Evolutionary conservation across 2,888 invertebrate species (phyloP), one percentile per base, ranked within the genome.

Genomic region (Athrips mouffetella): DNA sequence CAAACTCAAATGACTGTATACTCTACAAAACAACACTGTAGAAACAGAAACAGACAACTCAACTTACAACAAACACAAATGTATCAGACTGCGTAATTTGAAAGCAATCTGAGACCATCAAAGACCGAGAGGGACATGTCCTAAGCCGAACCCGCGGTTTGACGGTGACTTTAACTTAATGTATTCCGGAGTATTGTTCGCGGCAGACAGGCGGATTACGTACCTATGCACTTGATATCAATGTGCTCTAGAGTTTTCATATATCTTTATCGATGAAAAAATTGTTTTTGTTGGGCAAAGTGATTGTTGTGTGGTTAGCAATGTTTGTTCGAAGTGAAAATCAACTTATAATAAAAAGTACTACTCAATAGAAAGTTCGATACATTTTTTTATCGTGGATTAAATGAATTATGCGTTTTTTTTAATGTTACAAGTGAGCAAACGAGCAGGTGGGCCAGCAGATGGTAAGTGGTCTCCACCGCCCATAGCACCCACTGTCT

Each of bases 141-240:
- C 48, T 49, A 49, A 52, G 50, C 57, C 51, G 51, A 62, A 58
- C 60, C 51, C 55, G 55, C 58, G 68, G 71, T 70, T 73, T 73
- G 73, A 61, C 60, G 68, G 63, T 76, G 78, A 77, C 78, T 82
- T 65, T 68, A 58, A 71, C 67, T 70, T 81, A 86, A 84, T 86
- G 79, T 80, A 82, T 84, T 85, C 81, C 67, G 65, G 59, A 48
- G 75, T 71, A 80, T 84, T 86, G 83, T 85, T 80, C 69, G 71
- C 60, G 67, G 69, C 76, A 80, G 80, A 76, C 78, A 66, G 73
- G 72, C 64, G 71, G 69, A 73, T 78, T 77, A 73, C 66, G 67
- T 77, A 73, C 66, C 65, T 71, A 74, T 70, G 67, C 62, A 65
- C 60, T 70, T 68, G 62, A 69, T 73, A 72, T 76, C 72, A 70